Conservation (phyloP, 1,140 invertebrate genomes). For the Drosophila nebulosa region DNA sequence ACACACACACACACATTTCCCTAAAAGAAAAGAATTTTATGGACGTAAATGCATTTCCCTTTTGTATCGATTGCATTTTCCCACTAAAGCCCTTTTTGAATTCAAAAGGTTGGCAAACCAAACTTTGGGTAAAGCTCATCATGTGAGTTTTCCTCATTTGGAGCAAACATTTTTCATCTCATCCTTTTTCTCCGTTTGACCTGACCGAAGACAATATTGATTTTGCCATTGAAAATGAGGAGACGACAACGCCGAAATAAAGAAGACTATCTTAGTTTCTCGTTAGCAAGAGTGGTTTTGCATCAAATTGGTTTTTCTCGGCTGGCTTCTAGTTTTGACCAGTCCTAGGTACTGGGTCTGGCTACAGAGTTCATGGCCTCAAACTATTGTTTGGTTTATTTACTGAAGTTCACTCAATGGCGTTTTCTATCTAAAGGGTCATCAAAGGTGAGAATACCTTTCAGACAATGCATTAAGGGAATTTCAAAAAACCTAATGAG, state of each 20-base stretch:
- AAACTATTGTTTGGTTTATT: not conserved
- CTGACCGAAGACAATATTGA: slow-evolving; percentile 41
- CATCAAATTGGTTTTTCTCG: not conserved
- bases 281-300: not conserved
- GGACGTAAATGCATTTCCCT: slow-evolving; percentile 21
- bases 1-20: not conserved
- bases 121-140: slow-evolving; percentile 33
- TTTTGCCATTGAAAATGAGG: slow-evolving; percentile 20
- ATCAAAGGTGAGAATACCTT: too few relatives aligned
- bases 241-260: too few relatives aligned
- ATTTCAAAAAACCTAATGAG: too few relatives aligned
- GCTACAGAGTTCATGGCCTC: too few relatives aligned
- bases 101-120: slow-evolving; percentile 17
- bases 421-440: too few relatives aligned
- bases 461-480: too few relatives aligned
- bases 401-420: not conserved
- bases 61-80: not conserved
- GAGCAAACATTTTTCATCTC: slow-evolving; percentile 21
- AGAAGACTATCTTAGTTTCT: not conserved
- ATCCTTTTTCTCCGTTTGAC: not conserved
- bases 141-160: slow-evolving; percentile 9
- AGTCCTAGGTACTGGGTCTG: not conserved
- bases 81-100: not conserved
- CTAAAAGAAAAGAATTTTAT: slow-evolving; percentile 34
- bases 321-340: not conserved